Conservation (phyloP, 2,888 invertebrate species). For the Polymixis lichenea region DNA sequence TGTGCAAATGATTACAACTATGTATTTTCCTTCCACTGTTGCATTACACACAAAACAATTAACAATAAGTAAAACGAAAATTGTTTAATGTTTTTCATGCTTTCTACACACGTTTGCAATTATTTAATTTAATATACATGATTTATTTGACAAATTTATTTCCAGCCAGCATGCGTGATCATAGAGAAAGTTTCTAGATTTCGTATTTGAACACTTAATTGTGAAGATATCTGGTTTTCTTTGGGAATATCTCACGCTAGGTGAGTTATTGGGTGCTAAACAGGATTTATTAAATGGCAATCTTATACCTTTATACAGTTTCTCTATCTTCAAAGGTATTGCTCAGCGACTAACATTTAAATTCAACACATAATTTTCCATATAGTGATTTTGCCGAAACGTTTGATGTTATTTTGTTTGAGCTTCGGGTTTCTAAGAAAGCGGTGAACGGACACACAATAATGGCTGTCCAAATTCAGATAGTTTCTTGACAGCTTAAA, state of each 20-base stretch:
- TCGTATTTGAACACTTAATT: conserved; percentile 41
- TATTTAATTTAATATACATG: conserved; percentile 27
- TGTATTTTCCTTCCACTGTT: conserved; percentile 16
- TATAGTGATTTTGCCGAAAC: background rate
- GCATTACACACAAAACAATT: conserved; percentile 42
- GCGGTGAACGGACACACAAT: no score
- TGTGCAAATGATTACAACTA: conserved; percentile 28
- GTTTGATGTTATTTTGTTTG: background rate
- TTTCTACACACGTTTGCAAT: conserved; percentile 30
- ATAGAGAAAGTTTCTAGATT: conserved; percentile 41
- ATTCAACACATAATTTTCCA: background rate
- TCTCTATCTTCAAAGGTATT: conserved; percentile 4
- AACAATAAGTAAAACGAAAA: conserved; percentile 32
- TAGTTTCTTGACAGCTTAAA: no score
- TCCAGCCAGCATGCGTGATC: conserved; percentile 35
- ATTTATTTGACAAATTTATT: conserved; percentile 36
- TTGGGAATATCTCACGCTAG: conserved; percentile 35
- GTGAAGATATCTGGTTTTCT: conserved; percentile 34
- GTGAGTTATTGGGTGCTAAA: conserved; percentile 28
- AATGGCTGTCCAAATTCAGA: no score
- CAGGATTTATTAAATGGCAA: conserved; percentile 41
- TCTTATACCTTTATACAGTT: conserved; percentile 19
- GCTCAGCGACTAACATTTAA: background rate
- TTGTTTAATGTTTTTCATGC: conserved; percentile 21
- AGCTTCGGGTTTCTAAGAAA: no score